Base-by-base conservation (phyloP, 2,797 vertebrate species). In the Falco naumanni region DNA sequence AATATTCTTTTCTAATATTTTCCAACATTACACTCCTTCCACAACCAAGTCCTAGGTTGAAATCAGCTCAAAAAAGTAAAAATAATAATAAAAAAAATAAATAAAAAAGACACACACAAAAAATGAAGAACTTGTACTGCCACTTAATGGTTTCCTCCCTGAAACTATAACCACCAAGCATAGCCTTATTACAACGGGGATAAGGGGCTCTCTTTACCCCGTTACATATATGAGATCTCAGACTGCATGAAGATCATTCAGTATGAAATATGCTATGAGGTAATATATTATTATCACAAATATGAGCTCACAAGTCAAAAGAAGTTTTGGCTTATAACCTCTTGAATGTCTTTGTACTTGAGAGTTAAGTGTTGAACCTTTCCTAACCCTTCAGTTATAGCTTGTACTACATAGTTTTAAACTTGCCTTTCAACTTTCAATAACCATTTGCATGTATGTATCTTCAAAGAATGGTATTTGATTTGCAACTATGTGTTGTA, bases 401-500 rank as follows among this genome's bases (percentile, higher is more conserved):
- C 91, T 79, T n/a, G 33, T 34, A 43, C 90, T 68, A 33, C 31
- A 5, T 17, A 75, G 81, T 20, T 89, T 75, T 85, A 94, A 95
- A 96, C 95, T 85, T 6, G 94, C 90, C 95, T 95, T 94, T 95
- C 95, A 90, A 68, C 96, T 97, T 94, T 77, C 95, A 71, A 3
- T 19, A 24, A 72, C 61, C 89, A 93, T 97, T 95, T 96, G 92
- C 94, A 95, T 96, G 50, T 12, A 64, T 28, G 81, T 86, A 78
- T 89, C 92, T 96, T 97, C 95, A 95, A 96, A 97, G 96, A 94
- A 93, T 78, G 82, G 81, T 10, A 83, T 94, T 94, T 94, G 93
- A 95, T 94, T 97, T 96, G 94, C 93, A 97, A 93, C 93, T 91
- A 16, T 45, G 72, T 92, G 94, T 92, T 95, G 89, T 89, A 96